Conservation (phyloP, 2,888 invertebrate species). For the Meteorus colon region DNA sequence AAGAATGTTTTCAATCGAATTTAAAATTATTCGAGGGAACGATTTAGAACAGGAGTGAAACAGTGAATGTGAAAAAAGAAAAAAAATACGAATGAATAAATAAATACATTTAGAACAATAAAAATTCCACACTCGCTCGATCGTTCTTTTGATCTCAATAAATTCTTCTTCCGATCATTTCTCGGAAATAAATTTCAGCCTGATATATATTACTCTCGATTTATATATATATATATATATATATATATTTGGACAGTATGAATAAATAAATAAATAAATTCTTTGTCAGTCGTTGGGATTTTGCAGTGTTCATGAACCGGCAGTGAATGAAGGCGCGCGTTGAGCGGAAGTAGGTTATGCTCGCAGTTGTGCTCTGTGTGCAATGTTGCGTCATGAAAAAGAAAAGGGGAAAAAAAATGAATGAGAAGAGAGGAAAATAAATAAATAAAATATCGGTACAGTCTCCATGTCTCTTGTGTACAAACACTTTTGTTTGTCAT, state of each 20-base stretch:
- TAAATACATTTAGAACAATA: neutral
- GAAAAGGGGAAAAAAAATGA: constrained; percentile 36
- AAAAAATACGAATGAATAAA: neutral
- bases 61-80: neutral
- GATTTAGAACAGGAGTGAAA: constrained; percentile 32
- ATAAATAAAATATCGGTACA: neutral
- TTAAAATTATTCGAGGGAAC: constrained; percentile 23
- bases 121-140: constrained; percentile 4
- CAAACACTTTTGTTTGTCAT: no score
- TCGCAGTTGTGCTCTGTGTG: constrained; percentile 19
- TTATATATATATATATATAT: neutral
- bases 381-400: constrained; percentile 50
- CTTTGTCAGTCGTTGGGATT: neutral
- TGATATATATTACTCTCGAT: neutral
- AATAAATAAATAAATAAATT: neutral
- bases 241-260: neutral
- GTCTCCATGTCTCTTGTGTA: no score
- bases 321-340: constrained; percentile 27
- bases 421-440: constrained; percentile 40
- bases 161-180: constrained; percentile 4
- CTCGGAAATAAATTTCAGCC: neutral
- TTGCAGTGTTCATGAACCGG: neutral
- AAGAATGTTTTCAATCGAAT: neutral
- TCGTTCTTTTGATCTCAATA: neutral
- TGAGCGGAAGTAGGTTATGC: constrained; percentile 50